These are phyloP conservation scores for Micropoecilia bifurca DNA, from an alignment of 2,797 vertebrate genomes.

Conservation along the genomic window DNA sequence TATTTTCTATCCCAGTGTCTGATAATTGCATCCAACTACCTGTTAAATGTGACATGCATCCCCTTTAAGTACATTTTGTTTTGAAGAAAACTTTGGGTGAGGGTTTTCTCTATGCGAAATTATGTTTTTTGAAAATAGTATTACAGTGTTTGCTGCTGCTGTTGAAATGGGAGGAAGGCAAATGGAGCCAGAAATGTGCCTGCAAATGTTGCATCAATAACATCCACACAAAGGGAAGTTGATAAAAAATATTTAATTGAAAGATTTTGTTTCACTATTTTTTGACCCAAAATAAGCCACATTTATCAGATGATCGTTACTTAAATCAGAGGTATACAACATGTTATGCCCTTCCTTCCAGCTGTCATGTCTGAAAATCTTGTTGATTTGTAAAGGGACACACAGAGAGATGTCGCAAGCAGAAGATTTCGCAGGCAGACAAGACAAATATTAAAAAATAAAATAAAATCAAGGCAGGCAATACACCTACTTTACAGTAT, in stretches of 20 bases:
- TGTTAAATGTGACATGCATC: neutral
- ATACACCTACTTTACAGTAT: slow-evolving; percentile 72
- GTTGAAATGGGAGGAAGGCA: slow-evolving; percentile 20
- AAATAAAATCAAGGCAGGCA: slow-evolving; percentile 57
- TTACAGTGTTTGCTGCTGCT: neutral
- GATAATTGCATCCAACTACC: neutral
- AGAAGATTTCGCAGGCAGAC: slow-evolving; percentile 77
- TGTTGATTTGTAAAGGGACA: slow-evolving; percentile 56
- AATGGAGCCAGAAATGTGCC: slow-evolving; percentile 23
- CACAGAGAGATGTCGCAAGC: slow-evolving; percentile 75
- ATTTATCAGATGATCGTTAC: slow-evolving; percentile 72
- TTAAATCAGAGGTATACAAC: slow-evolving; percentile 57
- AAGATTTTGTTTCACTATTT: slow-evolving; percentile 37
- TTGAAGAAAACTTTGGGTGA: neutral
- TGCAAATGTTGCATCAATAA: neutral
- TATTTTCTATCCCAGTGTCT: neutral
- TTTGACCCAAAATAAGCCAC: slow-evolving; percentile 68
- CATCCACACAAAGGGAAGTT: slow-evolving; percentile 13
- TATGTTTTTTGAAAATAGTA: too few species aligned
- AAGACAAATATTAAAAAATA: slow-evolving; percentile 61
- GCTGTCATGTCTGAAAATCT: slow-evolving; percentile 38
- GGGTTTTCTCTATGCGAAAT: too few species aligned
- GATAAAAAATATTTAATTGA: slow-evolving; percentile 82
- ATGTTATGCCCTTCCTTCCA: slow-evolving; percentile 19
- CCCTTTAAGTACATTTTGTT: neutral